Base-by-base conservation (phyloP, 2,797 vertebrate genomes). In the Sebastiscus tertius region DNA sequence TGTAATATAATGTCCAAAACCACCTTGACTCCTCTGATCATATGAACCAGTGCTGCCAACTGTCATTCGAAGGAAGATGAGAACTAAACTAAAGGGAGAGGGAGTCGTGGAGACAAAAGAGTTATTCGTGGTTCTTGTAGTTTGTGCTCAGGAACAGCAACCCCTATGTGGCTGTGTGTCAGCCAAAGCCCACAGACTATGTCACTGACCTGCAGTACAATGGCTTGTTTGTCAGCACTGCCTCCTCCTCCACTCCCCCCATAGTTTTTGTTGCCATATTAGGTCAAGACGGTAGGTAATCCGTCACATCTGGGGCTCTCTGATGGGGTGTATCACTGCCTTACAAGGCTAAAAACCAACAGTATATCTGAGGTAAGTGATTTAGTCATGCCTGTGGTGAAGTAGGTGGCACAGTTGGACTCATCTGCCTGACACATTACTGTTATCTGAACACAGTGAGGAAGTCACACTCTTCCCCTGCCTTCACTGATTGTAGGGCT, bases 141-240 rank as follows among this genome's bases (percentile, higher is more conserved):
- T 22, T 6, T 29, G 62, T 20, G 7, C 42, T 79, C 6, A 68
- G 68, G 14, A 81, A 75, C 52, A 69, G 13, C 46, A 52, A 31
- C 10, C 59, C 79, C 42, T 67, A 7, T 75, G 76, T 62, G 33
- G 31, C 14, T 65, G 34, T 33, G 33, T 61, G 67, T 71, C 76
- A 64, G 56, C 56, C 58, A 77, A 67, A 85, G 8, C 79, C 62
- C 52, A 75, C 58, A 72, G 77, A 72, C 75, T 63, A n/a, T 62
- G 83, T 84, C 77, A 70, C 71, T 85, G 83, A 87, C 79, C 85
- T 58, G 71, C 36, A 84, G 82, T 4, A 81, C 83, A 89, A 87
- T 86, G 78, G 56, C 77, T 69, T 61, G 59, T 80, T 88, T 83
- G 63, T 87, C 65, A 79, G 72, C 34, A 9, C 34, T 1, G 12